Evolutionary conservation across 2,113 vertebrate species (phyloP).

Genomic region (Neofelis nebulosa): DNA sequence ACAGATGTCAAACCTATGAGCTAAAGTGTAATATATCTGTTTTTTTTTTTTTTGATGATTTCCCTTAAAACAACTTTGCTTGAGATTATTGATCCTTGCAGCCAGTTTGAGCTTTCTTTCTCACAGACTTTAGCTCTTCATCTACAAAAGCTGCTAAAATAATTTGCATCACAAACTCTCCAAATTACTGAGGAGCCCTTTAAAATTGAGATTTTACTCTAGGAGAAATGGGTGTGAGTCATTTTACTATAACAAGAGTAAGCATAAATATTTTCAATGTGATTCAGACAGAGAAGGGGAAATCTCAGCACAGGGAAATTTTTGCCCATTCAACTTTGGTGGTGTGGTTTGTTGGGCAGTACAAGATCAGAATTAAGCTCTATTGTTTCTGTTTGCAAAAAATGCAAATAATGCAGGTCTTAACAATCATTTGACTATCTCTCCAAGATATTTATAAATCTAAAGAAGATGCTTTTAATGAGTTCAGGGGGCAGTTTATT

Average conservation of each 20-base stretch:
- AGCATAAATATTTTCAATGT: constrained; percentile 69
- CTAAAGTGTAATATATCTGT: background rate
- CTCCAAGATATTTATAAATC: constrained; percentile 42
- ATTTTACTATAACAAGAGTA: constrained; percentile 65
- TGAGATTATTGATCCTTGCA: constrained; percentile 50
- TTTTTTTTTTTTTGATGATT: constrained; percentile 32
- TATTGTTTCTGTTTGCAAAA: constrained; percentile 43
- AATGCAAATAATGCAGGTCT: constrained; percentile 8
- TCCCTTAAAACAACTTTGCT: constrained; percentile 8
- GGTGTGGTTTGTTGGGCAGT: background rate
- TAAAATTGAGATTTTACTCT: constrained; percentile 50
- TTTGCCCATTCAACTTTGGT: background rate
- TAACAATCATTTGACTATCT: background rate
- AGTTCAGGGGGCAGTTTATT: background rate
- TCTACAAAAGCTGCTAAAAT: constrained; percentile 45
- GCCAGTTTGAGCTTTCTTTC: constrained; percentile 26
- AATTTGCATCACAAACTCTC: constrained; percentile 72
- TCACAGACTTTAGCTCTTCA: constrained; percentile 40
- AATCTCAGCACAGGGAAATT: background rate
- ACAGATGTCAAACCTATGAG: background rate
- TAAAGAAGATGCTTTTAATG: constrained; percentile 46
- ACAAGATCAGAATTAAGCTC: background rate
- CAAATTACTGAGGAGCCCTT: constrained; percentile 22
- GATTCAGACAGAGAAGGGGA: background rate
- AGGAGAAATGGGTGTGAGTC: constrained; percentile 18